Percentiles rank a stretch among this genome's conserved stretches.
Conservation (phyloP, 2,888 invertebrate genomes). For the Arenicola marina region DNA sequence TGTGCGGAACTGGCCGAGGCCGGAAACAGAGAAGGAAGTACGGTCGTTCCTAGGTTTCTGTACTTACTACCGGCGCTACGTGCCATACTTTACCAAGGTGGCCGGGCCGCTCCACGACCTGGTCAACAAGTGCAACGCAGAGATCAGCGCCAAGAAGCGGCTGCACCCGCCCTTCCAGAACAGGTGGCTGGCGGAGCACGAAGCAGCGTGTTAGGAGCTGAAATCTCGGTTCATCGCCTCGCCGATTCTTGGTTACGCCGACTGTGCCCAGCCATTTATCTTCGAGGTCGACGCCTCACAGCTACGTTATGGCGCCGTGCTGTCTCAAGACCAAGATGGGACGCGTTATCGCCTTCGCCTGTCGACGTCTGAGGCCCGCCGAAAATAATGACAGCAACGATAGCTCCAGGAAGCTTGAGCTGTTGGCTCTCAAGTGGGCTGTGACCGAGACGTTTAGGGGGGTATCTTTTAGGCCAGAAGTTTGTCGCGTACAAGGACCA, state of each 20-base stretch:
- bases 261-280: conserved; percentile 28
- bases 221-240: conserved; percentile 16
- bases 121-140: too few species aligned
- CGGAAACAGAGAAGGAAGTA: conserved; percentile 18
- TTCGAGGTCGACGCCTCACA: conserved; percentile 32
- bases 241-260: conserved; percentile 33
- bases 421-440: conserved; percentile 34
- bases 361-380: conserved; percentile 21
- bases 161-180: neutral
- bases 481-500: too few species aligned
- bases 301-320: conserved; percentile 29
- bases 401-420: conserved; percentile 31
- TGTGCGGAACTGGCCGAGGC: conserved; percentile 26
- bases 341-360: conserved; percentile 31
- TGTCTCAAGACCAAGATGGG: conserved; percentile 30
- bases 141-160: too few species aligned
- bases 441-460: conserved; percentile 14
- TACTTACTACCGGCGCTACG: conserved; percentile 30
- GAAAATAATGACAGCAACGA: conserved; percentile 32
- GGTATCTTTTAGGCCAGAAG: too few species aligned
- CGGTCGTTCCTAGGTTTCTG: conserved; percentile 28
- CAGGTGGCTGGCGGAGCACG: neutral
- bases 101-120: conserved; percentile 28
- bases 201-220: neutral
- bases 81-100: conserved; percentile 27